Evolutionary conservation across 2,888 invertebrate species (phyloP), one percentile per base, ranked within the genome.

Genomic region (Tromatobia lineatoria): DNA sequence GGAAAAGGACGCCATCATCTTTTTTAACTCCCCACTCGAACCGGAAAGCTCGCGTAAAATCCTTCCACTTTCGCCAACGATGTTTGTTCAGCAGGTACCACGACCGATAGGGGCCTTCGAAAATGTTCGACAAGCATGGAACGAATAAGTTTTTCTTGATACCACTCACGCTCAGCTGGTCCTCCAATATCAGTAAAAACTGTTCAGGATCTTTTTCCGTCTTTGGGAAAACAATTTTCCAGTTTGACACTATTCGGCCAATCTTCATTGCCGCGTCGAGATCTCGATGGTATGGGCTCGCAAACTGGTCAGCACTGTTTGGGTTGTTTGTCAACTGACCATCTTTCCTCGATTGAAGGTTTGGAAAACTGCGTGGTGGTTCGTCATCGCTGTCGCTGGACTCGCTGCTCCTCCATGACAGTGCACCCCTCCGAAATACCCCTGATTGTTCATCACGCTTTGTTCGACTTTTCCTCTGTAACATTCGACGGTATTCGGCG

Each of bases 21-120:
- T 78, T 85, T 64, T 25, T 69, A n/a, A 85, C 64, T 23, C 67
- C 78, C 84, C 84, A 85, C 10, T 85, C 74, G 8, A 20, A 78
- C 8, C 80, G 83, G 54, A 83, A 83, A 34, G 75, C 79, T 29
- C 83, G 57, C 2, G 64, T 25, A 23, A 82, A 79, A 61, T 79
- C 73, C 50, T 74, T 83, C 79, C 83, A 83, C 1, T 29, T 34
- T 4, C 18, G 75, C 69, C 80, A 80, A n/a, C 29, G 20, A 54
- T 64, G 29, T 71, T 80, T 80, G 64, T 83, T 80, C 34, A 83
- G 4, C 8, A 83, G 38, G 20, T 80, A 76, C 80, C 83, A 83
- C 4, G 75, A 25, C 25, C 79, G 38, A 25, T 85, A 82, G 2
- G 82, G 52, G 4, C 85, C 82, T 25, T 82, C 85, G 45, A 85